Percentiles rank a stretch among this genome's conserved stretches.
These are phyloP conservation scores for Acromyrmex heyeri DNA, from an alignment of 1,140 invertebrate species.

Conservation along the genomic window DNA sequence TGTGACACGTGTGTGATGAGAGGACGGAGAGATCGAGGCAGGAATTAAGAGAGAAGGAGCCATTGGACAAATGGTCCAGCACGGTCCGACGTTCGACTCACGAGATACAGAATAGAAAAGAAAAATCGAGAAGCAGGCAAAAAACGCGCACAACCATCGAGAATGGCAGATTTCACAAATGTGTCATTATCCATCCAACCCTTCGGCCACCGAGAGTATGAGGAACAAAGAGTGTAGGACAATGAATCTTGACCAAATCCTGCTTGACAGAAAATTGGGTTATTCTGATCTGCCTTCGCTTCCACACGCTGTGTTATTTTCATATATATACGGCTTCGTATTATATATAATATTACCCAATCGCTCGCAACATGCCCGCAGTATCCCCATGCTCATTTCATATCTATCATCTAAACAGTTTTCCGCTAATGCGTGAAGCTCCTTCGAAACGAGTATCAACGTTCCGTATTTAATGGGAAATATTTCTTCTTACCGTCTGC, in stretches of 20 bases:
- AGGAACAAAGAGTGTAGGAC: constrained; percentile 65
- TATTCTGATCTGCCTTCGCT: constrained; percentile 57
- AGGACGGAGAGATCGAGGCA: constrained; percentile 69
- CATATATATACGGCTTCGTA: constrained; percentile 20
- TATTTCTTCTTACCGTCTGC: constrained; percentile 58
- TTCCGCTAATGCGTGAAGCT: constrained; percentile 32
- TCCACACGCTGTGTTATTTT: constrained; percentile 43
- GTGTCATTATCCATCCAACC: constrained; percentile 74
- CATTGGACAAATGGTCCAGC: constrained; percentile 31
- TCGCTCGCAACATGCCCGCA: constrained; percentile 53
- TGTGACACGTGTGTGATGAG: constrained; percentile 31
- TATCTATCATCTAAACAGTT: constrained; percentile 31
- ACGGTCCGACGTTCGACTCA: constrained; percentile 60
- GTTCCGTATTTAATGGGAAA: constrained; percentile 26
- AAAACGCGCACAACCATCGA: constrained; percentile 63
- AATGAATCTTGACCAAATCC: constrained; percentile 62
- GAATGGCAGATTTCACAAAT: constrained; percentile 67
- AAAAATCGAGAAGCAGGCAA: constrained; percentile 84
- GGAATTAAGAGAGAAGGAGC: constrained; percentile 63
- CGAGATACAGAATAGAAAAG: constrained; percentile 68
- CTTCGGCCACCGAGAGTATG: constrained; percentile 68
- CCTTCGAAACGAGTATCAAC: constrained; percentile 24
- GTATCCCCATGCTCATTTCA: constrained; percentile 43
- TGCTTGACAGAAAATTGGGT: constrained; percentile 64
- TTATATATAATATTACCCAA: constrained; percentile 37